Percentiles rank a stretch among this genome's conserved stretches.
Conservation (phyloP, 64 coral and sea anemone genomes). For the Exaiptasia diaphana region DNA sequence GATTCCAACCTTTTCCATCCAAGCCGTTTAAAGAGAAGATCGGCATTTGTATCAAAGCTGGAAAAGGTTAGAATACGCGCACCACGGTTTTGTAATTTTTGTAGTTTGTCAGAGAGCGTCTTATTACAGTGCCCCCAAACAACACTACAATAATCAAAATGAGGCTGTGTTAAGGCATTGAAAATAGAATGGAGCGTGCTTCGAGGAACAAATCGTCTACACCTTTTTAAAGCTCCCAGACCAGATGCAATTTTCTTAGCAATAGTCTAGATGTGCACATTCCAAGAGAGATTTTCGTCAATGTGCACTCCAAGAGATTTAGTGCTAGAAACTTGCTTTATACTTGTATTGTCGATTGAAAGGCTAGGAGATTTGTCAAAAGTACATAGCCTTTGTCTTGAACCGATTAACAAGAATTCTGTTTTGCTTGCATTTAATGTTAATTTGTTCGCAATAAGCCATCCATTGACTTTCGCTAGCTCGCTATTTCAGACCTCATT, state of each 20-base stretch:
- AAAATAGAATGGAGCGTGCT: conserved; percentile 7
- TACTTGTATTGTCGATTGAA: neutral
- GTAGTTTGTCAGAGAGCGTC: conserved; percentile 11
- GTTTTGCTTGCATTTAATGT: conserved; percentile 8
- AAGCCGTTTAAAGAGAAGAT: neutral
- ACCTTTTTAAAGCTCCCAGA: conserved; percentile 33
- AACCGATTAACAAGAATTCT: conserved; percentile 38
- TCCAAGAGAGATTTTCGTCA: conserved; percentile 17
- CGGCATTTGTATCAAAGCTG: neutral
- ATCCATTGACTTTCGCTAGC: neutral
- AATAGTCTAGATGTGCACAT: conserved; percentile 3
- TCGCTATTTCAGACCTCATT: conserved; percentile 1
- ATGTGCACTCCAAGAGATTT: conserved; percentile 28
- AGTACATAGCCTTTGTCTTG: conserved; percentile 42
- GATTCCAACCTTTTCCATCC: neutral
- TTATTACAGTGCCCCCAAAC: conserved; percentile 22
- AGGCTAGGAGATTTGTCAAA: neutral
- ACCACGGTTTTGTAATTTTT: conserved; percentile 29
- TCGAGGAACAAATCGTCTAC: conserved; percentile 35
- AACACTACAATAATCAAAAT: conserved; percentile 39
- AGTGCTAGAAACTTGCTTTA: conserved; percentile 31
- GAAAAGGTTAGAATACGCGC: conserved; percentile 6
- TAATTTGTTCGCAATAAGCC: conserved; percentile 8
- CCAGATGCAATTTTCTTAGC: conserved; percentile 54
- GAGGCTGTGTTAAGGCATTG: conserved; percentile 7